phyloP scores from a whole-genome alignment of 2,113 vertebrate species.

The Philantomba maxwellii region DNA sequence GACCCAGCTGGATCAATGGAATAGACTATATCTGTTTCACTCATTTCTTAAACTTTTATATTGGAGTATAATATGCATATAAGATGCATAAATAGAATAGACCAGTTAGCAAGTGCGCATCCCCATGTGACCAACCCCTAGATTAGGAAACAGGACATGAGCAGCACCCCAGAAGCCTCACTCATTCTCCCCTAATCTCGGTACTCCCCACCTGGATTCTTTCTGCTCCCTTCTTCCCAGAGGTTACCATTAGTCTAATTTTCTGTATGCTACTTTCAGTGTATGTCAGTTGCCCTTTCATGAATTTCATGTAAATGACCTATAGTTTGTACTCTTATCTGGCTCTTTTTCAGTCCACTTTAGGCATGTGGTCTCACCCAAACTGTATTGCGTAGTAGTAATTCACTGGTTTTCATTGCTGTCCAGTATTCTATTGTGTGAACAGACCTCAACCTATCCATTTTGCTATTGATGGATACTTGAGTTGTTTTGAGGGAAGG shows the following conservation, averaged over 20 bases:
- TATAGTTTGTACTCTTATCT: not conserved
- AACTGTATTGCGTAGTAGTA: rapidly evolving
- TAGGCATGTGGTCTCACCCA: not conserved
- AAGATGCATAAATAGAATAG: not conserved
- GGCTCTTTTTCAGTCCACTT: not conserved
- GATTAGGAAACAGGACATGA: too few species aligned
- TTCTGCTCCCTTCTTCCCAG: not conserved
- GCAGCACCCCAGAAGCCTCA: not conserved
- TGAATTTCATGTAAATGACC: not conserved
- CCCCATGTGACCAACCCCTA: too few species aligned
- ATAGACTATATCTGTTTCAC: not conserved
- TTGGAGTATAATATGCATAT: not conserved
- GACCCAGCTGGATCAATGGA: not conserved
- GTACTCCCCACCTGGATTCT: not conserved
- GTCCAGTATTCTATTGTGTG: not conserved
- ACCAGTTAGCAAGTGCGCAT: not conserved
- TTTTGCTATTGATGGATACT: not conserved
- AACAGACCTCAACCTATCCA: not conserved
- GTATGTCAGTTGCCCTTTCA: not conserved
- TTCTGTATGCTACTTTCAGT: not conserved
- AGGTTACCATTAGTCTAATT: not conserved
- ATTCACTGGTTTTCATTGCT: not conserved
- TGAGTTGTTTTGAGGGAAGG: not conserved
- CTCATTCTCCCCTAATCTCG: not conserved
- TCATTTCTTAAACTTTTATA: not conserved